Evolutionary conservation across 2,113 vertebrate genomes (phyloP).

Genomic region (Dipodomys ordii): DNA sequence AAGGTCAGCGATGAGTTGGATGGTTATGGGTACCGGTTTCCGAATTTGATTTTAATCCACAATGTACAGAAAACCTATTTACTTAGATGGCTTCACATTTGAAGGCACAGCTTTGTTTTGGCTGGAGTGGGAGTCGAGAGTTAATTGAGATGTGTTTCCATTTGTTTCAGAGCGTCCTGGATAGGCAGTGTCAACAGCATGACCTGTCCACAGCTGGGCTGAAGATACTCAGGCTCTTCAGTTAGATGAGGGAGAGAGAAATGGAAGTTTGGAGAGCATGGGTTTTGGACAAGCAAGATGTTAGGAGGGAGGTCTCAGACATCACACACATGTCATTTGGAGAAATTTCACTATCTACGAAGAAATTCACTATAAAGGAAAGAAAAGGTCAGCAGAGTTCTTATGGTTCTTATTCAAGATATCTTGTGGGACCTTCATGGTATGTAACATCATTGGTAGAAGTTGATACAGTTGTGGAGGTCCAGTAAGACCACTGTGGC

Average conservation of each 20-base stretch:
- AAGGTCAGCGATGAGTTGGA: not conserved
- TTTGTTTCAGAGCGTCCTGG: not conserved
- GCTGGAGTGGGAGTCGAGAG: not conserved
- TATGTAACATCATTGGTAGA: not conserved
- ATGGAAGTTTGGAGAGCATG: rapidly evolving
- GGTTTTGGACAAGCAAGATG: not conserved
- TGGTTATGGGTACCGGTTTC: constrained; percentile 25
- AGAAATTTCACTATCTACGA: not conserved
- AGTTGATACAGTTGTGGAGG: not conserved
- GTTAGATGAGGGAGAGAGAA: not conserved
- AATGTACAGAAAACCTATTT: constrained; percentile 2
- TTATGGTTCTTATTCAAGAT: not conserved
- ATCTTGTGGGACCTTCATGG: not conserved
- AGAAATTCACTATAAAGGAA: not conserved
- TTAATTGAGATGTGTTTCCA: not conserved
- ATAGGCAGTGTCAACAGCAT: not conserved
- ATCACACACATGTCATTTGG: not conserved
- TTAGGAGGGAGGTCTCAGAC: not conserved
- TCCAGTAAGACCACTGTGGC: not conserved
- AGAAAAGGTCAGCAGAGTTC: too few relatives aligned
- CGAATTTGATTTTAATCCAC: constrained; percentile 44
- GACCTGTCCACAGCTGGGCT: not conserved
- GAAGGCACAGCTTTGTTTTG: not conserved
- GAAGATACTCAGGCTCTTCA: not conserved
- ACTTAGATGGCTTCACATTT: constrained; percentile 16